Evolutionary conservation across 2,113 vertebrate genomes (phyloP), one percentile per base, ranked within the genome.

Genomic region (Poeciliopsis retropinna): DNA sequence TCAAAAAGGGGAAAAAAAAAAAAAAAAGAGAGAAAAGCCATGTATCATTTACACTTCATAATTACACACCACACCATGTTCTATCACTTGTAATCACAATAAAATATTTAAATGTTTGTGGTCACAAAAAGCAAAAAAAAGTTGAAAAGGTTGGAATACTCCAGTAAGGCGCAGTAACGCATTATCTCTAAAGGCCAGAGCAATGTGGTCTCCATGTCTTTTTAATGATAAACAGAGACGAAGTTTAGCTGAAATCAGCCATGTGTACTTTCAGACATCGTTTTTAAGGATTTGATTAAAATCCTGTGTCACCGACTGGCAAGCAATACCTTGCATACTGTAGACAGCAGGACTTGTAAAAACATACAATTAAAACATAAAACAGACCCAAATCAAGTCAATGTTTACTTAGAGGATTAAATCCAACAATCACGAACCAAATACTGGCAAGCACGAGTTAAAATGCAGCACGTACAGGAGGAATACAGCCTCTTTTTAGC

Each of bases 341-440:
- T 68, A 77, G 76, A 78, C 72, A 65, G 81, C 82, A 29, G 67
- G 19, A 70, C 81, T 88, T 88, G 68, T 69, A 74, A 74, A 93
- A 92, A 90, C 79, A 87, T 64, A 81, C 86, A 87, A 88, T 87
- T 88, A 85, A 81, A 90, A 83, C 76, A 68, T 74, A 80, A 82
- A 87, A 81, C 70, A 68, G 73, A 67, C 80, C 75, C 39, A 81
- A 89, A 89, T 90, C 84, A 90, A 87, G 68, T 63, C 87, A 54
- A 62, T 87, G 88, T 91, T 90, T 88, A 90, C 74, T 67, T 19
- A 74, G 65, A 87, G 77, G 83, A 87, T 83, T 83, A 72, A 74
- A 82, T 92, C 88, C 85, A 89, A 72, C 57, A 71, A 83, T 85
- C 73, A 81, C 73, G 57, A 84, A 87, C 72, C 60, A 69, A 71